Percentiles rank a stretch among this genome's conserved stretches.
phyloP scores from a whole-genome alignment of 2,888 invertebrate genomes.

The Blastobasis adustella region DNA sequence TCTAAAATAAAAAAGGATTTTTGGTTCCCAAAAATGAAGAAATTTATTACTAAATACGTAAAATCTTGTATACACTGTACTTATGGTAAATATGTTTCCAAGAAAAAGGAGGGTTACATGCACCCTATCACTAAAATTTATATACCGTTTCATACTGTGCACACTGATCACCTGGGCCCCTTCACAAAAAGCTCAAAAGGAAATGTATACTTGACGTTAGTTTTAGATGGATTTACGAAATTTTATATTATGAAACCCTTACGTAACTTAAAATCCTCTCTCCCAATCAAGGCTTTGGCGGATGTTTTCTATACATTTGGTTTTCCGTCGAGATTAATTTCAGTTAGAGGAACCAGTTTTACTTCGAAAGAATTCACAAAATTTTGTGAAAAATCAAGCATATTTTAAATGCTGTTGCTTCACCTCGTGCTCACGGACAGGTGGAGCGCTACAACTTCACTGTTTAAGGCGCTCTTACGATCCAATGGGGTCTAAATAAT shows the following conservation, averaged over 20 bases:
- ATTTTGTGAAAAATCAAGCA: constrained; percentile 9
- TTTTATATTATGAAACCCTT: constrained; percentile 7
- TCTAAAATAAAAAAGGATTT: too few relatives aligned
- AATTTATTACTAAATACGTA: constrained; percentile 5
- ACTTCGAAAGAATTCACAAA: constrained; percentile 4
- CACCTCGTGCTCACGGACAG: constrained; percentile 12
- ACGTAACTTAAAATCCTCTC: neutral
- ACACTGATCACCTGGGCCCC: neutral
- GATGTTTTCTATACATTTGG: constrained; percentile 5
- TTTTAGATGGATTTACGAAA: constrained; percentile 7
- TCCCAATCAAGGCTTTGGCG: neutral
- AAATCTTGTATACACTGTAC: constrained; percentile 3
- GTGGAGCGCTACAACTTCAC: constrained; percentile 10
- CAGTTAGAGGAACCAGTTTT: constrained; percentile 9
- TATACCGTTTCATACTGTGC: too few relatives aligned
- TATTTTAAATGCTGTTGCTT: constrained; percentile 15
- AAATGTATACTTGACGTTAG: constrained; percentile 1
- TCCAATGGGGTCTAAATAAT: too few relatives aligned
- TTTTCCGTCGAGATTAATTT: constrained; percentile 5
- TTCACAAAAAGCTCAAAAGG: constrained; percentile 6
- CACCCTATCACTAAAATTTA: too few relatives aligned
- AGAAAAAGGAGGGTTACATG: neutral
- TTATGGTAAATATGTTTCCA: neutral
- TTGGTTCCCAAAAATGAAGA: neutral
- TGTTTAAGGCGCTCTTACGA: constrained; percentile 1